Evolutionary conservation across 1,140 invertebrate species (phyloP), one percentile per base, ranked within the genome.

Genomic region (Zaprionus davidi): DNA sequence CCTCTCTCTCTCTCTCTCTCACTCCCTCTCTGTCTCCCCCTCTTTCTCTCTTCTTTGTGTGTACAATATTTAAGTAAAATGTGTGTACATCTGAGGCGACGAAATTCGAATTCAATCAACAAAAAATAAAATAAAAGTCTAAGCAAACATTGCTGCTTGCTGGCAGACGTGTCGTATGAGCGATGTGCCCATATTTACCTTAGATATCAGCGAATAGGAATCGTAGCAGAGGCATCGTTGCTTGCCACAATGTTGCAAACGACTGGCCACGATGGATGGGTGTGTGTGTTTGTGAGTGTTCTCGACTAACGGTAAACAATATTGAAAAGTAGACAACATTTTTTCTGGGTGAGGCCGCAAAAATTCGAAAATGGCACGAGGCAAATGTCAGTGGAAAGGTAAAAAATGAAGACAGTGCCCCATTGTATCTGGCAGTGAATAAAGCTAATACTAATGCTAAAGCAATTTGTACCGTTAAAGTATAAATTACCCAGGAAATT

Each of bases 91-190:
- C 44, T 66, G 68, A 56, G 58, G 70, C 46, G 22, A 12, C 75
- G 31, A 34, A 34, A 80, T 65, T 66, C 63, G 63, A 78, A 71
- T 77, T 79, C 69, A 82, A 79, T 87, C 83, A 82, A 63, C 69
- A 51, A 28, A 71, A 44, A 53, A 28, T 28, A 24, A 64, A 64
- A 59, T 38, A 28, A 53, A 13, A 17, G 31, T 24, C 53, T 34
- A 53, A 36, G 51, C 53, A 63, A 58, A 63, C 67, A 71, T 51
- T 75, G 34, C 58, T 57, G 24, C 22, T 44, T 44, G 31, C 58
- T 46, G 82, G 70, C 55, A 58, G 60, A 71, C 72, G 56, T 58
- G 72, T 63, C 72, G 72, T 63, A 75, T 70, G 72, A 75, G 72
- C 49, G 59, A 75, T 75, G 72, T 55, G 51, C 22, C 49, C 58